Evolutionary conservation across 2,888 invertebrate genomes (phyloP).

Genomic region (Agrochola lota): DNA sequence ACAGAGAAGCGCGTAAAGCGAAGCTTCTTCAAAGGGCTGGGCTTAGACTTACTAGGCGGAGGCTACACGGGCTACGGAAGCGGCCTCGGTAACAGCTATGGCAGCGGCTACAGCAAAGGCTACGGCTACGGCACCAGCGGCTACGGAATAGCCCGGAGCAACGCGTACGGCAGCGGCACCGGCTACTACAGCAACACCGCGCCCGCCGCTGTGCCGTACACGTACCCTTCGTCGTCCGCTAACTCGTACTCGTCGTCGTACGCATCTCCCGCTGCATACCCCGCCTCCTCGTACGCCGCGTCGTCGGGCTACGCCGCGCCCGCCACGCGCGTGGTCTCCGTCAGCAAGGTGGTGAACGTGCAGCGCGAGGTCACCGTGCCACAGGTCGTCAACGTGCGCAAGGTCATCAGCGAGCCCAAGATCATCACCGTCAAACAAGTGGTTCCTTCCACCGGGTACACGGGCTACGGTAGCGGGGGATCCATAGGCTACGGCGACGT

Average conservation of each 20-base stretch:
- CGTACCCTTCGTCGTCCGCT: conserved; percentile 10
- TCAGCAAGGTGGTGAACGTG: conserved; percentile 63
- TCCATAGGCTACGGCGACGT: conserved; percentile 30
- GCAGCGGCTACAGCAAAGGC: conserved; percentile 26
- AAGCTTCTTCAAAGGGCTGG: conserved; percentile 62
- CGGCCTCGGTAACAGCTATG: conserved; percentile 32
- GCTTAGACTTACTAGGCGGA: conserved; percentile 39
- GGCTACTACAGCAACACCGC: conserved; percentile 49
- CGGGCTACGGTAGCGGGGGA: conserved; percentile 46
- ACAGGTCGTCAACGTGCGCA: conserved; percentile 62
- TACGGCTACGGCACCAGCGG: conserved; percentile 40
- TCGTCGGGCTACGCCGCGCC: conserved; percentile 46
- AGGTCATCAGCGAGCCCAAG: conserved; percentile 62
- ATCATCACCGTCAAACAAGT: conserved; percentile 58
- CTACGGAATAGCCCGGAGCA: conserved; percentile 48
- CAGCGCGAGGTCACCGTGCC: conserved; percentile 64
- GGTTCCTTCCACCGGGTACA: conserved; percentile 54
- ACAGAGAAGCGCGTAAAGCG: conserved; percentile 74
- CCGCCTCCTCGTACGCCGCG: conserved; percentile 32
- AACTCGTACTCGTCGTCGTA: conserved; percentile 28
- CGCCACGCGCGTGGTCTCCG: conserved; percentile 38
- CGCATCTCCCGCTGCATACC: conserved; percentile 22
- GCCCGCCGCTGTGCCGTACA: conserved; percentile 24
- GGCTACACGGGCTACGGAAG: conserved; percentile 55
- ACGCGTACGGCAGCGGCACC: conserved; percentile 45